Percentiles rank a stretch among this genome's conserved stretches.
Evolutionary conservation across 2,888 invertebrate species (phyloP).

Genomic region (Eurytoma adleriae): DNA sequence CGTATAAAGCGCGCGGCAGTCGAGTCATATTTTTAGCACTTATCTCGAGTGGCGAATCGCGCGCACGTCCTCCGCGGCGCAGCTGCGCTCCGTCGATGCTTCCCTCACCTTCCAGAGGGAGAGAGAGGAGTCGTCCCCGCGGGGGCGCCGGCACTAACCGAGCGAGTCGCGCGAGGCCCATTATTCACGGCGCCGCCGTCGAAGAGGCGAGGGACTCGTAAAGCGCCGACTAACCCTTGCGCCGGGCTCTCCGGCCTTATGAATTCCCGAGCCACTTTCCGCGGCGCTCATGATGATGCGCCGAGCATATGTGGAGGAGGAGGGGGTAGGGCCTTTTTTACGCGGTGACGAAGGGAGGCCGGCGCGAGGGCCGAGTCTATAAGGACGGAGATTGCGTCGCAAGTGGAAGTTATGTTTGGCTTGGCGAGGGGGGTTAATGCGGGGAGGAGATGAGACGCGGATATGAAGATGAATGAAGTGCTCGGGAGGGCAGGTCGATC

Average conservation of each 20-base stretch:
- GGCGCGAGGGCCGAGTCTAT: neutral
- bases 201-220: conserved; percentile 33
- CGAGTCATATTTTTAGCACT: conserved; percentile 45
- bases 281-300: neutral
- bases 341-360: neutral
- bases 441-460: neutral
- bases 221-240: conserved; percentile 2
- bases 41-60: conserved; percentile 40
- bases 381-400: neutral
- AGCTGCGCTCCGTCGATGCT: conserved; percentile 16
- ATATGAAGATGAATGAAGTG: neutral
- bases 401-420: neutral
- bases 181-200: conserved; percentile 8
- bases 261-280: conserved; percentile 15
- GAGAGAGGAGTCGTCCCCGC: neutral
- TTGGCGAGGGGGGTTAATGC: neutral
- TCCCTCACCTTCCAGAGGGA: neutral
- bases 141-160: conserved; percentile 1
- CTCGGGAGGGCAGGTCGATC: neutral
- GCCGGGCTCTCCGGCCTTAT: conserved; percentile 21
- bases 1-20: neutral
- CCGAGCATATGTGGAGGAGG: neutral
- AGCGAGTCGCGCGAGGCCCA: conserved; percentile 27
- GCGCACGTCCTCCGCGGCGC: neutral
- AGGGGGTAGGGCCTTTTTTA: neutral